These are phyloP conservation scores for Aethes cnicana DNA, from an alignment of 2,888 invertebrate species.

Conservation along the genomic window DNA sequence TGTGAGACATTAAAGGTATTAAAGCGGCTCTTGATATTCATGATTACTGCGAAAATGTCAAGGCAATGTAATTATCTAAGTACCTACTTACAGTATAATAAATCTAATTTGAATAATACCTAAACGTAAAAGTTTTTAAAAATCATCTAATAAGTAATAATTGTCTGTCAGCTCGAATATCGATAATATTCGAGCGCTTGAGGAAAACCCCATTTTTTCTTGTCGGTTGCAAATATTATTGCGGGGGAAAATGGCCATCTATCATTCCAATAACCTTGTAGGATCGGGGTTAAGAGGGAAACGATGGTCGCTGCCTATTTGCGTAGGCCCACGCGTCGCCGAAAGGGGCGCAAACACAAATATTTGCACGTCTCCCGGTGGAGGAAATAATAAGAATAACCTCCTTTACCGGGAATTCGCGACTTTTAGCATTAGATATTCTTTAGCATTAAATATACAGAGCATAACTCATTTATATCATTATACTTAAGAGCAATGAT, in stretches of 20 bases:
- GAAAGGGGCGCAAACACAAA: conserved; percentile 54
- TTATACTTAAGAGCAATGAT: too few species aligned
- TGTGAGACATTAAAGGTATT: conserved; percentile 28
- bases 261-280: conserved; percentile 40
- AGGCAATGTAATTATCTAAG: conserved; percentile 28
- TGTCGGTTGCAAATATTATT: neutral
- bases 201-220: too few species aligned
- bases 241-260: conserved; percentile 34
- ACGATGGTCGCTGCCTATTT: conserved; percentile 57
- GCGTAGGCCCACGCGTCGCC: conserved; percentile 45
- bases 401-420: neutral
- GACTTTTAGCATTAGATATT: too few species aligned
- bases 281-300: conserved; percentile 37
- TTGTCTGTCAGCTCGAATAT: too few species aligned
- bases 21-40: conserved; percentile 21
- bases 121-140: too few species aligned
- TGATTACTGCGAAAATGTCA: conserved; percentile 30
- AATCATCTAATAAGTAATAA: too few species aligned
- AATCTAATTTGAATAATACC: too few species aligned
- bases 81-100: too few species aligned
- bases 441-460: too few species aligned
- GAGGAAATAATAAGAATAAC: conserved; percentile 35
- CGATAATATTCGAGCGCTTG: too few species aligned
- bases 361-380: conserved; percentile 38
- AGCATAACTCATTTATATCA: too few species aligned